Evolutionary conservation across 2,113 vertebrate species (phyloP).

Genomic region (Poecilia latipinna): DNA sequence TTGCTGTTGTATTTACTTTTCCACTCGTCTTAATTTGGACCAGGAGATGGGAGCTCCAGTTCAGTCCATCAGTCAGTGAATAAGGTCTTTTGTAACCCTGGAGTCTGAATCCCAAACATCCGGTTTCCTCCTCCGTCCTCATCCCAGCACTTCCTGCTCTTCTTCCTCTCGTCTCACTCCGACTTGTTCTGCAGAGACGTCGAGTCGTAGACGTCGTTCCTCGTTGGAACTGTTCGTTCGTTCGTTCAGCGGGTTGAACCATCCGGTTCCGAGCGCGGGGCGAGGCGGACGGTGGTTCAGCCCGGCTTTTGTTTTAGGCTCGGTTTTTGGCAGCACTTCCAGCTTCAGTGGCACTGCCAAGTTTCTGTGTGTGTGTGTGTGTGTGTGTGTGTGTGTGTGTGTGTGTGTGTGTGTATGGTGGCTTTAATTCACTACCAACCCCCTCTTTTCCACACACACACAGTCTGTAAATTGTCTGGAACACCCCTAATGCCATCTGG

Average conservation of each 20-base stretch:
- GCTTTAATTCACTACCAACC: slow-evolving; percentile 51
- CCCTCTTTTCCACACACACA: slow-evolving; percentile 32
- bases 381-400: slow-evolving; percentile 29
- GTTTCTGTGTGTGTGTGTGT: slow-evolving; percentile 44
- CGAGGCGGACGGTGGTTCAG: slow-evolving; percentile 60
- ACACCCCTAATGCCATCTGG: slow-evolving; percentile 78
- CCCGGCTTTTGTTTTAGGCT: slow-evolving; percentile 75
- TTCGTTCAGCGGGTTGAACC: slow-evolving; percentile 59
- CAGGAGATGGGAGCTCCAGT: background rate
- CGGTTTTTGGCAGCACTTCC: slow-evolving; percentile 64
- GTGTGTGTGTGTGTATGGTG: background rate
- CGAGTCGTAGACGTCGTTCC: background rate
- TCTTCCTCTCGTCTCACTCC: background rate
- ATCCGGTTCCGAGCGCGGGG: slow-evolving; percentile 58
- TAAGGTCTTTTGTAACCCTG: background rate
- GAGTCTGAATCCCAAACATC: background rate
- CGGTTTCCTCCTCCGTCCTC: background rate
- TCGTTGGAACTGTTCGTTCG: background rate
- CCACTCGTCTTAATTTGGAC: too few species aligned
- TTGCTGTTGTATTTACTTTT: too few species aligned
- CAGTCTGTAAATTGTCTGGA: slow-evolving; percentile 75
- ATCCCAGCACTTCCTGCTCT: slow-evolving; percentile 12
- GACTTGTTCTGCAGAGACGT: too few species aligned
- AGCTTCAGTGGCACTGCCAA: slow-evolving; percentile 68
- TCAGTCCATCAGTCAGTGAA: background rate